phyloP scores from a whole-genome alignment of 2,888 invertebrate species.

The Dolomedes plantarius region DNA sequence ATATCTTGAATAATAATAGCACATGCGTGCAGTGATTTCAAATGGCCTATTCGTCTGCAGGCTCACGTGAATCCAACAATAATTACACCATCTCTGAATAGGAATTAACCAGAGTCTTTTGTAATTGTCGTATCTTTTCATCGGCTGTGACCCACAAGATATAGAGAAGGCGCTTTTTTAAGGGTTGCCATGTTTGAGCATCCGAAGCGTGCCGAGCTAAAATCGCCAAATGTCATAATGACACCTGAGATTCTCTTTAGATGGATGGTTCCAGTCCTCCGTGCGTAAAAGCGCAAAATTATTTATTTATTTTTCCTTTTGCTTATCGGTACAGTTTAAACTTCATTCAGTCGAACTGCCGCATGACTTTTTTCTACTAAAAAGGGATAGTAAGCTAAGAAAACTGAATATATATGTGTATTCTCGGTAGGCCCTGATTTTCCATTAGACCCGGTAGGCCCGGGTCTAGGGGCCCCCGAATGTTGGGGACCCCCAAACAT shows the following conservation, averaged over 20 bases:
- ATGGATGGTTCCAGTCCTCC: background rate
- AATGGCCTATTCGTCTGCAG: background rate
- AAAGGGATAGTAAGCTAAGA: too few species aligned
- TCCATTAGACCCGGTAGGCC: too few species aligned
- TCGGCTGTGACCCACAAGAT: conserved; percentile 32
- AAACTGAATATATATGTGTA: too few species aligned
- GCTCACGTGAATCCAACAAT: background rate
- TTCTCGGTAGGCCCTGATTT: too few species aligned
- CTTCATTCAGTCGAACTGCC: too few species aligned
- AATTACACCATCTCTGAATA: conserved; percentile 19
- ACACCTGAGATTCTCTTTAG: background rate
- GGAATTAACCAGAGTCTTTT: conserved; percentile 11
- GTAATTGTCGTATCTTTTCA: conserved; percentile 20
- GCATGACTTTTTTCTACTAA: too few species aligned
- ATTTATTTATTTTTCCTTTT: background rate
- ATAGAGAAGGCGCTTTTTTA: conserved; percentile 15
- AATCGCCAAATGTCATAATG: background rate
- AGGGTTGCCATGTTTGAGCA: conserved; percentile 18
- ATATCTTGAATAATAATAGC: background rate
- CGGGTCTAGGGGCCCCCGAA: too few species aligned
- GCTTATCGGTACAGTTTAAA: too few species aligned
- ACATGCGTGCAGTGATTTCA: background rate
- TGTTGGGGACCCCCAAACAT: too few species aligned
- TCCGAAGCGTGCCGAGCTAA: background rate
- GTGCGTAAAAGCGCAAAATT: background rate